Evolutionary conservation across 2,797 vertebrate species (phyloP), one percentile per base, ranked within the genome.

Genomic region (Syngnathus rostellatus): DNA sequence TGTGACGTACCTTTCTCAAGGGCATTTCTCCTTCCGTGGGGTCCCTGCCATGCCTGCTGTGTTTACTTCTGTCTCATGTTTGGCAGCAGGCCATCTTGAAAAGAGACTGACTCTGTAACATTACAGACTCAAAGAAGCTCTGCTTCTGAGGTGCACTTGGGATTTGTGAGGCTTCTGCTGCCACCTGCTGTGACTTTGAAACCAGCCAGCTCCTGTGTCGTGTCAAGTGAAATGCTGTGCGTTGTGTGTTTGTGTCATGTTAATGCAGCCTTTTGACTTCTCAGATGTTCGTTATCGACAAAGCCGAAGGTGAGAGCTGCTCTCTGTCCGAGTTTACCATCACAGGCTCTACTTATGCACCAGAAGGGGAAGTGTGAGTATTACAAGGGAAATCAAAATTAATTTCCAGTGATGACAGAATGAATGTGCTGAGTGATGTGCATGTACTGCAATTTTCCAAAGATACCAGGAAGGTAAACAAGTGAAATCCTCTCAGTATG

Each of bases 351-450:
- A 99, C 96, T 1, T 99, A 99, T 0, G 96, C 95, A 31, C 97
- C 97, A 0, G 89, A 95, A 68, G 97, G 97, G 89, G 95, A 96
- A 85, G 93, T 98, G 97, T 99, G 88, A 96, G 97, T 94, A 79
- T 60, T 63, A 21, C 6, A 50, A 43, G 41, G 46, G 11, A 17
- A 45, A 62, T 9, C 58, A n/a, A 23, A 37, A 6, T 21, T 60
- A n/a, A 43, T 59, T 8, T 17, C 25, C 6, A 70, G 12, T 5
- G 2, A 23, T 8, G 3, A 25, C 54, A 23, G 2, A 53, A 23
- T 23, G 39, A 64, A 39, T 40, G 43, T 43, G 19, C n/a, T 21
- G 9, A 57, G 25, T 2, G 7, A 39, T 31, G 39, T 48, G 6
- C 39, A 63, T 16, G 74, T 73, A 14, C 66, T 6, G 39, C 62